Evolutionary conservation across 2,888 invertebrate genomes (phyloP).

Genomic region (Piscicola geometra): DNA sequence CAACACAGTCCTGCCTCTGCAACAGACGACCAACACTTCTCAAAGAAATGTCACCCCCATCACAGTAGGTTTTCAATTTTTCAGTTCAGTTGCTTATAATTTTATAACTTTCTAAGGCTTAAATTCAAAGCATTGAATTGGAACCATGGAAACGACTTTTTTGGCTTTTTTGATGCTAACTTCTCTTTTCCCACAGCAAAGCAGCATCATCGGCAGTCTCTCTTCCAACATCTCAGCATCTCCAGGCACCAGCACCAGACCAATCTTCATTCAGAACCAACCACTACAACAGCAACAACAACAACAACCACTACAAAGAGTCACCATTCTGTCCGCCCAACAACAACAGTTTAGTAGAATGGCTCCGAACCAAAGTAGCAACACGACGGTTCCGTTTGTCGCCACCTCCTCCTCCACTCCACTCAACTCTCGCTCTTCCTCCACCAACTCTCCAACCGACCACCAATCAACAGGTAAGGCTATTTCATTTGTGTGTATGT

Average conservation of each 20-base stretch:
- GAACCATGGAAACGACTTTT: too few relatives aligned
- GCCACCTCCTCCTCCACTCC: neutral
- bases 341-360: slow-evolving; percentile 24
- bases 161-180: neutral
- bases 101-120: too few relatives aligned
- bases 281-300: neutral
- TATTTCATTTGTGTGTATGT: too few relatives aligned
- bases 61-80: neutral
- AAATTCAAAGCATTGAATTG: too few relatives aligned
- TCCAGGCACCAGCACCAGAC: neutral
- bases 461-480: too few relatives aligned
- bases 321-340: slow-evolving; percentile 1
- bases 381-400: neutral
- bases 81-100: too few relatives aligned
- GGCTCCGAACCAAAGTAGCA: neutral
- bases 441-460: neutral
- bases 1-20: slow-evolving; percentile 63
- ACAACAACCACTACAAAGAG: neutral
- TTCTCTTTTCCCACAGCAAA: slow-evolving; percentile 5
- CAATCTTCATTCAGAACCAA: slow-evolving; percentile 6
- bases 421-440: neutral
- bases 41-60: neutral
- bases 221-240: neutral
- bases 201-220: neutral
- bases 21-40: slow-evolving; percentile 55